A percentile compares a stretch with the other conserved stretches of the same genome.
These are phyloP conservation scores for Amphipoea oculea DNA, from an alignment of 2,888 invertebrate species.

Conservation along the genomic window DNA sequence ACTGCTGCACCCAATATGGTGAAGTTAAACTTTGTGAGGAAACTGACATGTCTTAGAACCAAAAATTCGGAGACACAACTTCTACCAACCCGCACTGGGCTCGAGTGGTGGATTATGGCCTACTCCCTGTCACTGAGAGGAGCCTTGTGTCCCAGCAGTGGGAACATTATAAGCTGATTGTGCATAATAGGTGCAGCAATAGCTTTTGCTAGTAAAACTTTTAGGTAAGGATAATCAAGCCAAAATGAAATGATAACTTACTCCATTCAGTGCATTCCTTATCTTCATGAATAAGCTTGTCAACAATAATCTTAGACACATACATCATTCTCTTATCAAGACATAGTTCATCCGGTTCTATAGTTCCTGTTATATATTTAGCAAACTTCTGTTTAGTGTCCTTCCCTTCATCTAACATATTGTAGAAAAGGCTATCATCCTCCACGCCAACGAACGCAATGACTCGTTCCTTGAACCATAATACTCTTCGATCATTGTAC, in stretches of 20 bases:
- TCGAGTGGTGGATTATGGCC: neutral
- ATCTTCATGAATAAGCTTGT: slow-evolving; percentile 92
- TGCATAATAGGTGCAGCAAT: neutral
- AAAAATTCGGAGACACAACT: too few species aligned
- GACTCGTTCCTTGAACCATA: slow-evolving; percentile 93
- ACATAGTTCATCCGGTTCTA: slow-evolving; percentile 78
- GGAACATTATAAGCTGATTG: neutral
- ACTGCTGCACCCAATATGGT: too few species aligned
- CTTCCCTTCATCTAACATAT: slow-evolving; percentile 90
- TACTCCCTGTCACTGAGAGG: neutral
- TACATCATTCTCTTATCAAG: slow-evolving; percentile 91
- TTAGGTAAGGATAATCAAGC: neutral
- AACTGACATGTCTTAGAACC: too few species aligned
- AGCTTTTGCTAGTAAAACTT: neutral
- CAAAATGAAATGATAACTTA: slow-evolving; percentile 80
- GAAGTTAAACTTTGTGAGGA: too few species aligned
- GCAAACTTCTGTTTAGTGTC: slow-evolving; percentile 82
- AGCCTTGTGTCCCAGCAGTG: neutral
- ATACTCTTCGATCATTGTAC: slow-evolving; percentile 89
- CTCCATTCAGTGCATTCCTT: slow-evolving; percentile 95
- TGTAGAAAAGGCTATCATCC: slow-evolving; percentile 90
- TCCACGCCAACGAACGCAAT: slow-evolving; percentile 90
- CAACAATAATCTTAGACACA: slow-evolving; percentile 93
- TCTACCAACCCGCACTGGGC: neutral
- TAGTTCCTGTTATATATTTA: slow-evolving; percentile 73